Percentiles rank a stretch among this genome's conserved stretches.
Conservation (phyloP, 2,113 vertebrate genomes). For the Passer domesticus region DNA sequence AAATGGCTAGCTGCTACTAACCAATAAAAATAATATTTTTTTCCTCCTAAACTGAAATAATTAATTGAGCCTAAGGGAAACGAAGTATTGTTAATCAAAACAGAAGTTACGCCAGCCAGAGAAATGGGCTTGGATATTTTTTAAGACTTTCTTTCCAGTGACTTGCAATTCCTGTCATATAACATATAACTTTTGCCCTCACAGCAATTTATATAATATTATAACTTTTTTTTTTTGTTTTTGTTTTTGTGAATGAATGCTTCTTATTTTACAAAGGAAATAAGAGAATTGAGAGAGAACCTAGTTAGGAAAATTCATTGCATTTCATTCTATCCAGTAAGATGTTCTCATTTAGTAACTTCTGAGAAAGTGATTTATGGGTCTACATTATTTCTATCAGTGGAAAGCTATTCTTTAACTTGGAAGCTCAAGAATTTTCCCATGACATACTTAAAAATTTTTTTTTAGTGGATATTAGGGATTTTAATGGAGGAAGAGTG, state of each 20-base stretch:
- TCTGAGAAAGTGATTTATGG: background rate
- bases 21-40: background rate
- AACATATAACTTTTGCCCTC: background rate
- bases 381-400: background rate
- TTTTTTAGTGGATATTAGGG: background rate
- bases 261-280: background rate
- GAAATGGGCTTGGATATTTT: background rate
- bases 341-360: background rate
- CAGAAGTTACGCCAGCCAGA: background rate
- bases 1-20: background rate
- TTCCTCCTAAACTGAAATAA: background rate
- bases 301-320: background rate
- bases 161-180: background rate
- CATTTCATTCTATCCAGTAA: background rate
- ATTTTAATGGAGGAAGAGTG: background rate
- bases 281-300: background rate
- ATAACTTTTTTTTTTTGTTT: too few relatives aligned
- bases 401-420: background rate
- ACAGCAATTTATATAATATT: background rate
- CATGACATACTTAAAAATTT: slow-evolving; percentile 17
- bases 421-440: background rate
- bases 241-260: background rate
- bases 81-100: background rate
- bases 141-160: background rate
- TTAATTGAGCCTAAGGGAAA: background rate